Conservation (phyloP, 2,797 vertebrate genomes). For the Schizopygopsis pylzovi region DNA sequence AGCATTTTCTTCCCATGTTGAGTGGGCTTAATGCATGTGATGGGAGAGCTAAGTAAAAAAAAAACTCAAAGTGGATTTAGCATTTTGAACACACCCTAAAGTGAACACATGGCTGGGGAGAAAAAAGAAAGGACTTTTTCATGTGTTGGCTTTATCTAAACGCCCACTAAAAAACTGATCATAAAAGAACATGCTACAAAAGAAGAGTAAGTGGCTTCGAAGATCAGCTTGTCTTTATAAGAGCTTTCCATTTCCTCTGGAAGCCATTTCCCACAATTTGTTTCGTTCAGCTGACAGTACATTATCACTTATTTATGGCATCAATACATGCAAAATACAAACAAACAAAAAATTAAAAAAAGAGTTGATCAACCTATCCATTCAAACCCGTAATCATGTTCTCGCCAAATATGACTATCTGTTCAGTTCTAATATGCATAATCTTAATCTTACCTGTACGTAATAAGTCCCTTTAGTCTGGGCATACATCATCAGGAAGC, state of each 20-base stretch:
- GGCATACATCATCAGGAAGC: constrained; percentile 99
- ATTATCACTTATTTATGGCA: background rate
- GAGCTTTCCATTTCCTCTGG: background rate
- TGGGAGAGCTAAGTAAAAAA: background rate
- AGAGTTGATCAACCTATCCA: background rate
- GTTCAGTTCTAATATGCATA: background rate
- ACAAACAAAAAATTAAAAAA: too few species aligned
- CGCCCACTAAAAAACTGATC: background rate
- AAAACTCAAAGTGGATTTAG: background rate
- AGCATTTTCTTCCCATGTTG: background rate
- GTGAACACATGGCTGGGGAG: background rate
- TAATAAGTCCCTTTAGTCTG: constrained; percentile 98
- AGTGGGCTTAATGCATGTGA: background rate
- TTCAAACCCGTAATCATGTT: background rate
- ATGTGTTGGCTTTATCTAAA: constrained; percentile 10
- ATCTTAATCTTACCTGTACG: constrained; percentile 84
- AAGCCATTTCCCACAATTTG: background rate
- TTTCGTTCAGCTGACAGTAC: background rate
- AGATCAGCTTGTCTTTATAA: background rate
- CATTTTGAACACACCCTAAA: background rate
- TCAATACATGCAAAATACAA: background rate
- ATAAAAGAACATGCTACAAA: background rate
- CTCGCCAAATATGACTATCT: background rate
- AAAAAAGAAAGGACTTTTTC: background rate
- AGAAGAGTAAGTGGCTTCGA: background rate